A percentile compares a stretch with the other conserved stretches of the same genome.
phyloP scores from a whole-genome alignment of 2,888 invertebrate species.

The Mystacides longicornis region DNA sequence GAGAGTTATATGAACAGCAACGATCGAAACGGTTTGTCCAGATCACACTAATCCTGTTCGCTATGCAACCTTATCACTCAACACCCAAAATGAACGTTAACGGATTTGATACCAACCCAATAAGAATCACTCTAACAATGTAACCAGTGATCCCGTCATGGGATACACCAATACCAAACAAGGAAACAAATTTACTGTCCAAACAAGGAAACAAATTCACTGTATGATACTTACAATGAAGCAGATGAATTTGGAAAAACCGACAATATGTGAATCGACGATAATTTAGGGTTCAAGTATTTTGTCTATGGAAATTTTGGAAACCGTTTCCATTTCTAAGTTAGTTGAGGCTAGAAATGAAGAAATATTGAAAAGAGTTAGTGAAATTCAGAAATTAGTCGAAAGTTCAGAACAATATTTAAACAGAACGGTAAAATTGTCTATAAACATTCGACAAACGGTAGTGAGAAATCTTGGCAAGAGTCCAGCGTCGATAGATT shows the following conservation, averaged over 20 bases:
- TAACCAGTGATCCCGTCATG: constrained; percentile 42
- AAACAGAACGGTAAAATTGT: constrained; percentile 51
- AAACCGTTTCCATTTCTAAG: constrained; percentile 46
- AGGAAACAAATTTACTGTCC: constrained; percentile 36
- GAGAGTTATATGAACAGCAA: constrained; percentile 62
- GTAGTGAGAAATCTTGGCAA: constrained; percentile 36
- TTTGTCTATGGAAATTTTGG: constrained; percentile 67
- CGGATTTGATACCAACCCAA: constrained; percentile 56
- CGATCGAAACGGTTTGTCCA: constrained; percentile 43
- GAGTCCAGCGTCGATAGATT: constrained; percentile 51
- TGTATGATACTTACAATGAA: constrained; percentile 45
- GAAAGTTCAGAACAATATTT: constrained; percentile 75
- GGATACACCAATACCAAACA: constrained; percentile 37
- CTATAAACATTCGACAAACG: constrained; percentile 19
- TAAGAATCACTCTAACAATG: constrained; percentile 48
- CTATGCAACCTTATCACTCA: constrained; percentile 69
- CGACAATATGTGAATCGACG: constrained; percentile 44
- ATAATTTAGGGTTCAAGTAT: constrained; percentile 60
- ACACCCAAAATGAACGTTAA: constrained; percentile 45
- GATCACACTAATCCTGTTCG: constrained; percentile 60
- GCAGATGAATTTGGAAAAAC: constrained; percentile 45
- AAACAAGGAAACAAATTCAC: constrained; percentile 40
- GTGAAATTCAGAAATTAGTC: constrained; percentile 75
- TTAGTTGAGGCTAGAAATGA: constrained; percentile 65
- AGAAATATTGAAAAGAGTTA: constrained; percentile 67